phyloP scores from a whole-genome alignment of 2,113 vertebrate species.

The Tenrec ecaudatus region DNA sequence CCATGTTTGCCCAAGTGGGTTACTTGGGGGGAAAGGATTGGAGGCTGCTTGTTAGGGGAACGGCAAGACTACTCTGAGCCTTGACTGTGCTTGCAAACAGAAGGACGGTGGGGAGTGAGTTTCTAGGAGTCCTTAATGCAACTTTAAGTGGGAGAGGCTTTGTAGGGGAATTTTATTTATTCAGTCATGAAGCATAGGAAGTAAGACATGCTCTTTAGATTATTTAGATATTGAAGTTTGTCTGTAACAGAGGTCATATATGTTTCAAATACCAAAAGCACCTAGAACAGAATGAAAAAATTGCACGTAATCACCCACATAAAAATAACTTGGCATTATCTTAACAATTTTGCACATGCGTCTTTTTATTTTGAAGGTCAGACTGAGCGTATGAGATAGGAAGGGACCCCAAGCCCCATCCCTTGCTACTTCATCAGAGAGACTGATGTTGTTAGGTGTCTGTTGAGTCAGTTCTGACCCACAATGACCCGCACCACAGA shows the following conservation, averaged over 20 bases:
- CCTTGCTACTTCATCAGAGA: neutral
- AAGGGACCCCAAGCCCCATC: too few species aligned
- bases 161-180: constrained; percentile 21
- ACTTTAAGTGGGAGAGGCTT: neutral
- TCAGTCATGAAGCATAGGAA: neutral
- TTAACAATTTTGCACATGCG: neutral
- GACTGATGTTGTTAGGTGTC: too few species aligned
- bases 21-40: neutral
- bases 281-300: constrained; percentile 8
- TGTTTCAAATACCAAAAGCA: neutral
- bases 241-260: neutral
- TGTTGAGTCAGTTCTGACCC: too few species aligned
- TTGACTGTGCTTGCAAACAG: neutral
- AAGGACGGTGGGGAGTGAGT: too few species aligned
- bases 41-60: neutral
- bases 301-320: neutral
- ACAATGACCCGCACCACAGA: too few species aligned
- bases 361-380: constrained; percentile 16
- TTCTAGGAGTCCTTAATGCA: neutral
- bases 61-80: neutral
- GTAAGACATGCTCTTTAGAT: neutral
- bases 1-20: too few species aligned
- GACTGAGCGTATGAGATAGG: neutral
- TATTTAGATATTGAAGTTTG: constrained; percentile 10
- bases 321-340: neutral